Conservation (phyloP, 2,888 invertebrate species). For the Drosophila mulleri region DNA sequence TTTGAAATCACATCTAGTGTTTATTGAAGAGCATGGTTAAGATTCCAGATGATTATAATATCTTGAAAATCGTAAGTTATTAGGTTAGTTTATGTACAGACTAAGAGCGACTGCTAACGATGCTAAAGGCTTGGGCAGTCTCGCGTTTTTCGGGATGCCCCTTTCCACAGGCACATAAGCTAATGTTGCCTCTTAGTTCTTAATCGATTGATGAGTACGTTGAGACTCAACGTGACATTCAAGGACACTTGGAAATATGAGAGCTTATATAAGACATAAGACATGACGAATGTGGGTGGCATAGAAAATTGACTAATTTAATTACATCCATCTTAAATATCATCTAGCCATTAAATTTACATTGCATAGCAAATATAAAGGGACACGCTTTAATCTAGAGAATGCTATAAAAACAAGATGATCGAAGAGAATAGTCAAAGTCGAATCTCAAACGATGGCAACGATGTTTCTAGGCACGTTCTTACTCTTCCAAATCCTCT, state of each 20-base stretch:
- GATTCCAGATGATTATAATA: too few relatives aligned
- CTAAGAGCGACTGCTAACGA: too few relatives aligned
- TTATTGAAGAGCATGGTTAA: too few relatives aligned
- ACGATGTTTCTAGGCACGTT: constrained; percentile 9
- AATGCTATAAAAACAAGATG: constrained; percentile 3
- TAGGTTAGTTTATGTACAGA: too few relatives aligned
- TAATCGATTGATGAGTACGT: too few relatives aligned
- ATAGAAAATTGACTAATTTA: not conserved
- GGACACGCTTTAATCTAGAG: not conserved
- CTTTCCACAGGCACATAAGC: too few relatives aligned
- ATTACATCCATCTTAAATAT: not conserved
- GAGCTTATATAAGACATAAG: not conserved
- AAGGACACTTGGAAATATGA: not conserved
- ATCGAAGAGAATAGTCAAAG: not conserved
- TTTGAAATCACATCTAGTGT: too few relatives aligned
- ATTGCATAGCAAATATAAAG: not conserved
- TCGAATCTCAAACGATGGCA: not conserved
- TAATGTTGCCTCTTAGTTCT: too few relatives aligned
- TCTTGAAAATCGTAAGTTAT: too few relatives aligned
- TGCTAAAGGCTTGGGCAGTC: too few relatives aligned
- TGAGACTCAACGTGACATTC: not conserved
- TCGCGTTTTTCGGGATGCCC: too few relatives aligned
- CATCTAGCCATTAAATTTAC: too few relatives aligned
- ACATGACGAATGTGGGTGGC: not conserved
- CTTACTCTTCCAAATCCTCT: constrained; percentile 6